A percentile compares a stretch with the other conserved stretches of the same genome.
phyloP scores from a whole-genome alignment of 2,888 invertebrate genomes.

The Arrhopalites spinosus region DNA sequence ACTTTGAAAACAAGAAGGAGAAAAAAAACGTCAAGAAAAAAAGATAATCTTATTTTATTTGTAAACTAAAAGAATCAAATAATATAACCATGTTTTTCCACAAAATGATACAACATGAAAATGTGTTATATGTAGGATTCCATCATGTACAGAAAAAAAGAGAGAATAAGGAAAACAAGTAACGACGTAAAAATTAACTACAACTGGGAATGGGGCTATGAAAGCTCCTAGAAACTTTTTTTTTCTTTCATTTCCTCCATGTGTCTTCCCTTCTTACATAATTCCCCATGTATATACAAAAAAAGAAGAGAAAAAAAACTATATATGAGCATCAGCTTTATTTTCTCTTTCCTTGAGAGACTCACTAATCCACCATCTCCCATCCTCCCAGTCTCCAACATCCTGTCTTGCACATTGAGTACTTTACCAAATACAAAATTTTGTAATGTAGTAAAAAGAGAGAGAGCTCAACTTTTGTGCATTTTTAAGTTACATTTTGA shows the following conservation, averaged over 20 bases:
- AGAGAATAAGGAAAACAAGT: slow-evolving; percentile 29
- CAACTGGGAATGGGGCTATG: neutral
- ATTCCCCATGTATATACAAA: neutral
- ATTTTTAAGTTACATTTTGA: too few species aligned
- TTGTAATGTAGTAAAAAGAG: too few species aligned
- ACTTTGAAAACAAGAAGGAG: neutral
- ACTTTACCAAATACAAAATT: too few species aligned
- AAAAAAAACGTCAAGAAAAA: too few species aligned
- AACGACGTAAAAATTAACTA: slow-evolving; percentile 22
- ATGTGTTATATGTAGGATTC: neutral
- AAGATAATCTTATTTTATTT: neutral
- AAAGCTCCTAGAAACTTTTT: neutral
- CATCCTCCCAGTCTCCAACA: too few species aligned
- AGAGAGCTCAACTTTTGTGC: too few species aligned
- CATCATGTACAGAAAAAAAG: neutral
- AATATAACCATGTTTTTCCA: too few species aligned
- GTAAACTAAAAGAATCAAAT: neutral
- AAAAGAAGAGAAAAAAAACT: neutral
- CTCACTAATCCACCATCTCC: too few species aligned
- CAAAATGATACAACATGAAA: too few species aligned
- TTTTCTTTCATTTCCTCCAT: neutral
- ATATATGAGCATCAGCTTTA: neutral
- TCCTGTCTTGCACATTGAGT: too few species aligned
- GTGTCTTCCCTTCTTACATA: neutral
- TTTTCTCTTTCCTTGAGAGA: too few species aligned